These are phyloP conservation scores for Chrysolina haemoptera DNA, from an alignment of 2,888 invertebrate species.

Conservation along the genomic window DNA sequence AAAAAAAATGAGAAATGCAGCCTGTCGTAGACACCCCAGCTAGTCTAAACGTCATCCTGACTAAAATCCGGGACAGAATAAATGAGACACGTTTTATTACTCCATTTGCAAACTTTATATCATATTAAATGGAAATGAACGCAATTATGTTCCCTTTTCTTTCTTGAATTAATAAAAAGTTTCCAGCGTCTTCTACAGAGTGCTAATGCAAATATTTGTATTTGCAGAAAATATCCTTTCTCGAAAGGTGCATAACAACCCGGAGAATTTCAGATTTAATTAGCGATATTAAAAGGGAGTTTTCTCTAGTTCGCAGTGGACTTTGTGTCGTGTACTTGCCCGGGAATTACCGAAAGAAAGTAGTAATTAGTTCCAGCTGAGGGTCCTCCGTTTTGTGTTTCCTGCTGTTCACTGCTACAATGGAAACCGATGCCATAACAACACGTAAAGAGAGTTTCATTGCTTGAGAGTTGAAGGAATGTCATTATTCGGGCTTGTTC, in stretches of 20 bases:
- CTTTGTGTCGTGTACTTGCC: neutral
- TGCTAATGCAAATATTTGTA: conserved; percentile 41
- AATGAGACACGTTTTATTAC: conserved; percentile 53
- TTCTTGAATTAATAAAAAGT: conserved; percentile 39
- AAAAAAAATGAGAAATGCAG: no score
- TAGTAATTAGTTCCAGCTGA: neutral
- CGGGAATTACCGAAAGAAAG: neutral
- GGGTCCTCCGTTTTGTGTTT: neutral
- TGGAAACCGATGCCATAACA: neutral
- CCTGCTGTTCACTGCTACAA: neutral
- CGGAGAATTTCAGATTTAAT: conserved; percentile 36
- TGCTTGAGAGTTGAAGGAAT: no score
- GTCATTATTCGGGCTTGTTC: no score
- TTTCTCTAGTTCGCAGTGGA: neutral
- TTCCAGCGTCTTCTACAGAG: conserved; percentile 32
- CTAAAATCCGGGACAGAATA: conserved; percentile 41
- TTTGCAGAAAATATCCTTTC: conserved; percentile 39
- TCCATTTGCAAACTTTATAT: conserved; percentile 48
- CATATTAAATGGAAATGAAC: conserved; percentile 54
- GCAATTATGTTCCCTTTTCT: conserved; percentile 51
- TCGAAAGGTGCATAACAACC: conserved; percentile 35
- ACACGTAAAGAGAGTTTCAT: no score
- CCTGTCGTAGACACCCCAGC: no score
- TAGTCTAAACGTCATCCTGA: neutral
- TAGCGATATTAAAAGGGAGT: conserved; percentile 36